phyloP scores from a whole-genome alignment of 2,113 vertebrate species.

The Lutjanus erythropterus region DNA sequence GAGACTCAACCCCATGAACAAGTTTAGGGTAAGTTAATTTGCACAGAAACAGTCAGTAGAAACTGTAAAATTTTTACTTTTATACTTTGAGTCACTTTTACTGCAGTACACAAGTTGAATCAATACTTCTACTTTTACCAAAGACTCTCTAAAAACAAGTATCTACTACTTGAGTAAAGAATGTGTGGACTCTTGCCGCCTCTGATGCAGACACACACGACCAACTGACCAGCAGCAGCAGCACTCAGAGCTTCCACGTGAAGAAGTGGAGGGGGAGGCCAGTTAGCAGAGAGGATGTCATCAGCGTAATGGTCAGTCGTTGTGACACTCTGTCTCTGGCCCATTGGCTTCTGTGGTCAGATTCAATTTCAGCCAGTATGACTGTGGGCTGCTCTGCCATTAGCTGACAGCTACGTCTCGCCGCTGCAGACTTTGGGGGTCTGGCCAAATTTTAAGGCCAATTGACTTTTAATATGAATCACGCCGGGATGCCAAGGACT shows the following conservation, averaged over 20 bases:
- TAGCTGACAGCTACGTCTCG: conserved; percentile 75
- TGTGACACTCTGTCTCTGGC: conserved; percentile 74
- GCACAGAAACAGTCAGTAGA: too few relatives aligned
- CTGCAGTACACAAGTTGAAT: too few relatives aligned
- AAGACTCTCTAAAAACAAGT: too few relatives aligned
- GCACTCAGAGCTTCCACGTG: not conserved
- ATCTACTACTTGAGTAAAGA: too few relatives aligned
- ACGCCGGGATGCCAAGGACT: conserved; percentile 80
- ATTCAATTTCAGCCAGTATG: conserved; percentile 83
- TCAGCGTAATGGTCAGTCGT: conserved; percentile 81
- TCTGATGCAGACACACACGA: not conserved
- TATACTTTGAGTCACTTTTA: too few relatives aligned
- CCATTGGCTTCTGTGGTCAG: conserved; percentile 84
- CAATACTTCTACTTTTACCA: too few relatives aligned
- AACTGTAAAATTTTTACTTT: too few relatives aligned
- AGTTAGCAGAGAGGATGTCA: conserved; percentile 60
- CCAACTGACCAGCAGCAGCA: not conserved
- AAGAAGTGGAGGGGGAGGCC: not conserved
- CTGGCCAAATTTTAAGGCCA: conserved; percentile 86
- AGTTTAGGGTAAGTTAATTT: too few relatives aligned
- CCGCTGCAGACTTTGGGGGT: conserved; percentile 80
- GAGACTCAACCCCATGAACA: too few relatives aligned
- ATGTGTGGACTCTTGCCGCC: too few relatives aligned
- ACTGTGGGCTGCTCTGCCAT: conserved; percentile 72
- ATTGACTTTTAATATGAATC: conserved; percentile 89